A percentile compares a stretch with the other conserved stretches of the same genome.
Evolutionary conservation across 2,888 invertebrate genomes (phyloP).

Genomic region (Esperia sulphurella): DNA sequence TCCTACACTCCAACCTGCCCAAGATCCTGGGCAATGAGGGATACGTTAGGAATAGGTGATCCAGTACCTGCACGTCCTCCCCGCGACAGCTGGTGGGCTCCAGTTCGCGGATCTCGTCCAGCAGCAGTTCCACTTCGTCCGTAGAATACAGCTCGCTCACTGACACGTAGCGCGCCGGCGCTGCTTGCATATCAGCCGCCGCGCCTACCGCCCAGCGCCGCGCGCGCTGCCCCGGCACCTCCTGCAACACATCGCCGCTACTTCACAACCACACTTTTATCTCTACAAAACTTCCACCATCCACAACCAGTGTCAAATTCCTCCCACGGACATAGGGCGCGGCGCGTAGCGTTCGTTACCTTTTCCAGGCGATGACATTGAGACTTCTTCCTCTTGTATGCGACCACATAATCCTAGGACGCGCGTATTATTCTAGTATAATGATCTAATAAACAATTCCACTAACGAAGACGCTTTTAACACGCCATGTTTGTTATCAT

Average conservation of each 20-base stretch:
- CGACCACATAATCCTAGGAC: conserved; percentile 48
- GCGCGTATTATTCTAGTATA: conserved; percentile 21
- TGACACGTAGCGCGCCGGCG: conserved; percentile 76
- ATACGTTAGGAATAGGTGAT: neutral
- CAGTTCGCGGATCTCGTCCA: conserved; percentile 76
- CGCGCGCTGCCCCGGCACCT: conserved; percentile 43
- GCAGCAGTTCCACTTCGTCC: conserved; percentile 77
- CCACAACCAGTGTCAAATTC: too few species aligned
- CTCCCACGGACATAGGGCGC: neutral
- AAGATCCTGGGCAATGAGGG: too few species aligned
- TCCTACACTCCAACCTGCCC: too few species aligned
- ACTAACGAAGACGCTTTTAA: conserved; percentile 42
- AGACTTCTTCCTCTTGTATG: conserved; percentile 35
- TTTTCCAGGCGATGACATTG: conserved; percentile 49
- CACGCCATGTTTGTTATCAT: conserved; percentile 75
- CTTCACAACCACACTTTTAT: too few species aligned
- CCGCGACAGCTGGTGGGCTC: conserved; percentile 75
- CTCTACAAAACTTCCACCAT: too few species aligned
- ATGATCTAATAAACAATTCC: conserved; percentile 51
- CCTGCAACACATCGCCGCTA: conserved; percentile 17
- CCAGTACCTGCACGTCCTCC: conserved; percentile 63
- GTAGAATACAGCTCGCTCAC: conserved; percentile 77
- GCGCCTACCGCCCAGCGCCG: conserved; percentile 46
- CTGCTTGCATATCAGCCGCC: conserved; percentile 72
- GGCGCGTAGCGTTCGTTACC: conserved; percentile 24